These are phyloP conservation scores for Macrotis lagotis DNA, from an alignment of 2,113 vertebrate genomes.

Conservation along the genomic window DNA sequence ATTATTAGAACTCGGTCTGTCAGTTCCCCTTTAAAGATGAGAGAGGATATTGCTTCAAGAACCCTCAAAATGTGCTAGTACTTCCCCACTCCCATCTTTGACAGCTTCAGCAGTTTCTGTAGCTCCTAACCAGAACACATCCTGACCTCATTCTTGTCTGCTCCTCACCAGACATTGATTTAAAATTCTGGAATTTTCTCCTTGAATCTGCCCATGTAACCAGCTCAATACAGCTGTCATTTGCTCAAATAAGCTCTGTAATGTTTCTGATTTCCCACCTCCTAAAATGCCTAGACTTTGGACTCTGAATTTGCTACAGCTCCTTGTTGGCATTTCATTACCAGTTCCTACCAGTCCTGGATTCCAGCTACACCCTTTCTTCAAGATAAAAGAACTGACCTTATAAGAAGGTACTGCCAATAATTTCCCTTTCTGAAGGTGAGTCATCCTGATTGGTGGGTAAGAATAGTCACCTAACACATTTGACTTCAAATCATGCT, in stretches of 20 bases:
- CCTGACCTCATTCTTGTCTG: not conserved
- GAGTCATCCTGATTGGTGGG: not conserved
- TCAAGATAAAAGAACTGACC: not conserved
- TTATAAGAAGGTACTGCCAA: not conserved
- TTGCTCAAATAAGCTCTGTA: too few relatives aligned
- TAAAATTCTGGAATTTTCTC: not conserved
- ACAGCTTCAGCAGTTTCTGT: not conserved
- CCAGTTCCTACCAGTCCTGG: not conserved
- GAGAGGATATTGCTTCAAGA: not conserved
- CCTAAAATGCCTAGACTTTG: not conserved
- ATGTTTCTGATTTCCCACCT: not conserved
- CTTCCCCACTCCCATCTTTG: not conserved
- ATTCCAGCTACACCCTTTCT: not conserved
- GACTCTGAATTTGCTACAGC: not conserved
- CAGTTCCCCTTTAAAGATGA: not conserved
- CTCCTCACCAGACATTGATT: not conserved
- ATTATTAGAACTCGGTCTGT: not conserved
- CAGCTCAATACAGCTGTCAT: too few relatives aligned
- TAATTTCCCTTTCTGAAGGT: not conserved
- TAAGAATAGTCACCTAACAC: not conserved
- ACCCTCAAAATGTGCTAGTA: not conserved
- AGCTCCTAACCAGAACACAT: not conserved
- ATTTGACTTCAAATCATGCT: not conserved
- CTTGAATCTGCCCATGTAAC: not conserved
- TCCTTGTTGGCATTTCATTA: not conserved